Evolutionary conservation across 1,140 invertebrate species (phyloP).

Genomic region (Bombus superbus): DNA sequence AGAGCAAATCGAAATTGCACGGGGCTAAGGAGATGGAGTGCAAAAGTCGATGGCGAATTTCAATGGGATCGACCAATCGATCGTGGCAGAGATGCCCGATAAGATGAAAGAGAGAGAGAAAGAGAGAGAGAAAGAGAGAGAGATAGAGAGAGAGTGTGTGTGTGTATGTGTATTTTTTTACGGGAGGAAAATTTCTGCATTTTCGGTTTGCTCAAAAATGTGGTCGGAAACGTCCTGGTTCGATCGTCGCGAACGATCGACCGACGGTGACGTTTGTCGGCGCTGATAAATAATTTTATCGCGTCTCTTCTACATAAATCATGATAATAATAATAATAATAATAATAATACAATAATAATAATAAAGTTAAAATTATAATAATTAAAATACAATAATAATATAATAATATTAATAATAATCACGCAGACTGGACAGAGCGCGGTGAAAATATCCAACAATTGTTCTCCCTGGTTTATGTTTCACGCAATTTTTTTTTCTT

Average conservation of each 20-base stretch:
- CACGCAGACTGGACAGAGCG: constrained; percentile 9
- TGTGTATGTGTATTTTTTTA: neutral
- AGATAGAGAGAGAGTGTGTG: too few species aligned
- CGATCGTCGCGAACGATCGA: neutral
- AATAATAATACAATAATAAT: neutral
- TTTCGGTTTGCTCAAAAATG: constrained; percentile 23
- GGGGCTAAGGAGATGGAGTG: neutral
- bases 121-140: too few species aligned
- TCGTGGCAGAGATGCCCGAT: neutral
- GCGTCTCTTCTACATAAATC: neutral
- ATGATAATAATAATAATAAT: constrained; percentile 5
- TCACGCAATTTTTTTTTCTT: constrained; percentile 4
- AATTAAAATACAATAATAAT: constrained; percentile 22
- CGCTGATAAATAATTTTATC: constrained; percentile 22
- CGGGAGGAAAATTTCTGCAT: neutral
- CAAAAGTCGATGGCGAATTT: neutral
- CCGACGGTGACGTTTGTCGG: neutral
- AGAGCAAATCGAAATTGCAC: constrained; percentile 7
- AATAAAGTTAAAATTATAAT: neutral
- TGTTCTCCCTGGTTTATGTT: constrained; percentile 34
- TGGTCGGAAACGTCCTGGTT: neutral
- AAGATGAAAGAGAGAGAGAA: neutral
- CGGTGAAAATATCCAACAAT: constrained; percentile 58
- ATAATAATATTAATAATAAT: constrained; percentile 20
- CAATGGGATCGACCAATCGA: neutral